Evolutionary conservation across 2,113 vertebrate species (phyloP).

Genomic region (Neolamprologus variostigma): DNA sequence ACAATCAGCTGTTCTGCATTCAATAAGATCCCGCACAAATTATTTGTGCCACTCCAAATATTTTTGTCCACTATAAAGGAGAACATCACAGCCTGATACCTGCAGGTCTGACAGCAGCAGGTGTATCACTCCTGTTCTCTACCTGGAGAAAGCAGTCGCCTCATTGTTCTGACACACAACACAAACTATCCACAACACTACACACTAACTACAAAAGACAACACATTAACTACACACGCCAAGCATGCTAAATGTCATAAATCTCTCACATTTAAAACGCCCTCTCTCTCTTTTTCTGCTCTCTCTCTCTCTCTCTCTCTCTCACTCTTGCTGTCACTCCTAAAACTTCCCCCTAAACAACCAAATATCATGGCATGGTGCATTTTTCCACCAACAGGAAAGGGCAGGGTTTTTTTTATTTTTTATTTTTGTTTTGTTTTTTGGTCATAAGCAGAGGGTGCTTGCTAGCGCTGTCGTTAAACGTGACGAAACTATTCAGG

Average conservation of each 20-base stretch:
- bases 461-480: too few species aligned
- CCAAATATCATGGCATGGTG: too few species aligned
- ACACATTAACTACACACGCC: neutral
- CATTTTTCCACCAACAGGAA: too few species aligned
- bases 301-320: neutral
- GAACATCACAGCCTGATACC: neutral
- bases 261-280: too few species aligned
- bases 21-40: accelerated
- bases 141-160: neutral
- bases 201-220: neutral
- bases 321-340: too few species aligned
- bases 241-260: too few species aligned
- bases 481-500: too few species aligned
- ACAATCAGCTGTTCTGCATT: neutral
- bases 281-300: neutral
- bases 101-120: neutral
- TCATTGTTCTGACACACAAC: neutral
- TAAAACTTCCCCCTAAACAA: neutral
- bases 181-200: neutral
- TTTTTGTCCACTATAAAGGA: neutral
- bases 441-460: too few species aligned
- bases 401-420: too few species aligned
- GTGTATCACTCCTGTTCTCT: neutral
- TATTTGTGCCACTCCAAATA: neutral
- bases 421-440: too few species aligned